phyloP scores from a whole-genome alignment of 2,888 invertebrate genomes.

The Athetis lepigone region DNA sequence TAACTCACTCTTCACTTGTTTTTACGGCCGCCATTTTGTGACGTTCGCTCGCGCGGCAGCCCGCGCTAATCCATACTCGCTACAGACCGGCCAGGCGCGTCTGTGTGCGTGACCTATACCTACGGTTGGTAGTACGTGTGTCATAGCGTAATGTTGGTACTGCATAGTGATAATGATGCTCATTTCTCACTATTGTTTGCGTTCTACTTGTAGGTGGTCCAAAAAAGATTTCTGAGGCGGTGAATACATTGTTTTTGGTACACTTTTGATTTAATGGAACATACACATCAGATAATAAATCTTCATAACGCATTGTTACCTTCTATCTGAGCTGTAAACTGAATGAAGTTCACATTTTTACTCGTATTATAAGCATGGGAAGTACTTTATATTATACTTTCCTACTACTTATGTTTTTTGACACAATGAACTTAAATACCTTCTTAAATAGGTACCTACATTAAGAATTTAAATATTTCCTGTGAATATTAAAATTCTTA shows the following conservation, averaged over 20 bases:
- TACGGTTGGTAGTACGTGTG: slow-evolving; percentile 60
- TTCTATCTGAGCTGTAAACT: slow-evolving; percentile 6
- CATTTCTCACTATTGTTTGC: slow-evolving; percentile 43
- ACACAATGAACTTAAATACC: too few relatives aligned
- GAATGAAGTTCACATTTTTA: slow-evolving; percentile 9
- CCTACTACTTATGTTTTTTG: slow-evolving; percentile 15
- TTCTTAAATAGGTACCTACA: too few relatives aligned
- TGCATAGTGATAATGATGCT: slow-evolving; percentile 51
- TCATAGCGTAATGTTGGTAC: slow-evolving; percentile 51
- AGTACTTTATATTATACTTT: too few relatives aligned
- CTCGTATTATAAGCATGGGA: background rate
- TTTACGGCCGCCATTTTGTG: slow-evolving; percentile 91
- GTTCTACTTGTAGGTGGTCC: slow-evolving; percentile 39
- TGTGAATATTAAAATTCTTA: background rate
- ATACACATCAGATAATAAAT: slow-evolving; percentile 28
- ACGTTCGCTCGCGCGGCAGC: slow-evolving; percentile 88
- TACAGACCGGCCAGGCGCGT: slow-evolving; percentile 59
- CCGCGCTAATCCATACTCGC: slow-evolving; percentile 84
- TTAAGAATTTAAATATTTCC: background rate
- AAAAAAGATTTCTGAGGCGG: slow-evolving; percentile 19
- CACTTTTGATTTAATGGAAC: slow-evolving; percentile 20
- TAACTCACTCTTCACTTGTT: slow-evolving; percentile 91
- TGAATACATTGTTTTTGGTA: slow-evolving; percentile 14
- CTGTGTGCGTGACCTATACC: slow-evolving; percentile 80
- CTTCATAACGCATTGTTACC: slow-evolving; percentile 24